Evolutionary conservation across 1,140 invertebrate species (phyloP).

Genomic region (Palaemon carinicauda): DNA sequence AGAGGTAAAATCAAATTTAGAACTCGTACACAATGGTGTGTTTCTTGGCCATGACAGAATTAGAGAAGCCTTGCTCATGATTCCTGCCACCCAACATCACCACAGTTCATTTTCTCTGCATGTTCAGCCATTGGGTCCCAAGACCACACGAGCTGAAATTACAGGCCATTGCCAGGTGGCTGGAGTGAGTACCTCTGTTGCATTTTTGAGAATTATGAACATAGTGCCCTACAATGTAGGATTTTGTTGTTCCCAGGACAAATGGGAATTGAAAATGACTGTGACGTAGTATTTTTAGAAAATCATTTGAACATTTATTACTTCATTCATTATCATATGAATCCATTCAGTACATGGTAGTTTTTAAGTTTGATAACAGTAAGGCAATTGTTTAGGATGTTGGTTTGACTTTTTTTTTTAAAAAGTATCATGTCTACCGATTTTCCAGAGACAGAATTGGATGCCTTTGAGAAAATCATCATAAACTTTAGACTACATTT

Average conservation of each 20-base stretch:
- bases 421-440: no score
- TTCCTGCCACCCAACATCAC: slow-evolving; percentile 43
- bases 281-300: not conserved
- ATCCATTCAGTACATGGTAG: no score
- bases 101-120: slow-evolving; percentile 36
- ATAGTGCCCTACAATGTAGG: slow-evolving; percentile 46
- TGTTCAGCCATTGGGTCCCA: slow-evolving; percentile 21
- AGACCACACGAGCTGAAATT: not conserved
- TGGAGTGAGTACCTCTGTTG: slow-evolving; percentile 10
- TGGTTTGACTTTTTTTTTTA: no score
- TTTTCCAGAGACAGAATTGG: no score
- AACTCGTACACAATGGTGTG: not conserved
- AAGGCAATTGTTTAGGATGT: no score
- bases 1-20: slow-evolving; percentile 24
- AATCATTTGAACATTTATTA: not conserved
- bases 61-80: not conserved
- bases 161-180: slow-evolving; percentile 22
- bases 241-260: slow-evolving; percentile 37
- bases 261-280: slow-evolving; percentile 30
- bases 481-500: no score
- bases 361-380: no score
- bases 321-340: not conserved
- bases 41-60: slow-evolving; percentile 39
- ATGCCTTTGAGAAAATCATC: no score
- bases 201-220: slow-evolving; percentile 24